Evolutionary conservation across 2,797 vertebrate species (phyloP).

Genomic region (Perodicticus potto): DNA sequence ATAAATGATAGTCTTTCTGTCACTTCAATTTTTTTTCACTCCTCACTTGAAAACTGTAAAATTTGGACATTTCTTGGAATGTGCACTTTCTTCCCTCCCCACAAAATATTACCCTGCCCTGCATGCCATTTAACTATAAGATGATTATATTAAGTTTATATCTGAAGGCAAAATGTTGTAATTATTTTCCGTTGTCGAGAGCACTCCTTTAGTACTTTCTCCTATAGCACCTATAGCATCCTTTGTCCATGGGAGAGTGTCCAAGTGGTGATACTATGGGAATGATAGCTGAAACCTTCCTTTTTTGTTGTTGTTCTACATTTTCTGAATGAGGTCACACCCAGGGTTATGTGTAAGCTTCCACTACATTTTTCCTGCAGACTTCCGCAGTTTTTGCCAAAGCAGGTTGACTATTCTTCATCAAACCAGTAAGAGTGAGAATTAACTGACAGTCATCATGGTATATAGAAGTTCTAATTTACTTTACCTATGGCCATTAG

Average conservation of each 20-base stretch:
- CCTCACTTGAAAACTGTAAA: constrained; percentile 25
- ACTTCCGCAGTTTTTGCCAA: not conserved
- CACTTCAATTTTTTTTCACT: not conserved
- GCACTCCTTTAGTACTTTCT: not conserved
- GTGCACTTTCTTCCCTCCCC: not conserved
- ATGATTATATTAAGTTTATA: not conserved
- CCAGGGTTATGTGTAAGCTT: accelerated
- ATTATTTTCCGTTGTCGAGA: constrained; percentile 33
- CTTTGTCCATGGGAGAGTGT: not conserved
- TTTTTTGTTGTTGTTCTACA: not conserved
- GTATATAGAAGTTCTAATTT: not conserved
- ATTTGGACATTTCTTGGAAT: constrained; percentile 1
- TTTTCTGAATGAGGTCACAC: not conserved
- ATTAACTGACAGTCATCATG: accelerated
- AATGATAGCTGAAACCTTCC: not conserved
- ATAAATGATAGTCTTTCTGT: constrained; percentile 25
- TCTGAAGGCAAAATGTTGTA: not conserved
- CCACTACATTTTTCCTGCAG: accelerated
- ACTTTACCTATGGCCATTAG: not conserved
- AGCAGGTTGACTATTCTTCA: not conserved
- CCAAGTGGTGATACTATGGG: not conserved
- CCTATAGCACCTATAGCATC: too few relatives aligned
- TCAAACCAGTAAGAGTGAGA: not conserved
- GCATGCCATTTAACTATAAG: not conserved
- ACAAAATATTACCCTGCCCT: not conserved